Evolutionary conservation across 1,140 invertebrate genomes (phyloP).

Genomic region (Mylabris phalerata): DNA sequence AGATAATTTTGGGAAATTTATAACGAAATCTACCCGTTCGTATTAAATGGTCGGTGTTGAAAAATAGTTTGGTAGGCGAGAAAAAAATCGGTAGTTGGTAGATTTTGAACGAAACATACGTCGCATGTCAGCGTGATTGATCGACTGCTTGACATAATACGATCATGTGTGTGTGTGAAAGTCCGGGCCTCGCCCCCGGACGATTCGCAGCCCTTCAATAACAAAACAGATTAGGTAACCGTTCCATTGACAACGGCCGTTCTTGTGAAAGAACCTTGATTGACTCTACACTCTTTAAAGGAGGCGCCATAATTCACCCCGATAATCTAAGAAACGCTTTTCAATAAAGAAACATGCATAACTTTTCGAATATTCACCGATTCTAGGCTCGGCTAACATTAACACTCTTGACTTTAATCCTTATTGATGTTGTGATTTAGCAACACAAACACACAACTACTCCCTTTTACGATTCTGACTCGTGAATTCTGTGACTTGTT

Average conservation of each 20-base stretch:
- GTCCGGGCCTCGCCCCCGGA: slow-evolving; percentile 4
- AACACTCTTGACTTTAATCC: slow-evolving; percentile 14
- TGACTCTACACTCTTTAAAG: no score
- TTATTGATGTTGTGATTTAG: slow-evolving; percentile 15
- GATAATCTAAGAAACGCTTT: no score
- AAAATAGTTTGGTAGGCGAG: no score
- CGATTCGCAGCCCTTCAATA: slow-evolving; percentile 9
- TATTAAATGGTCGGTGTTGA: no score
- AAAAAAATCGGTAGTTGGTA: not conserved
- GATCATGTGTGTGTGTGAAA: slow-evolving; percentile 11
- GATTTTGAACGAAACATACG: slow-evolving; percentile 8
- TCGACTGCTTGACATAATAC: slow-evolving; percentile 16
- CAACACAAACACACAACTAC: not conserved
- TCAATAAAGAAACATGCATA: no score
- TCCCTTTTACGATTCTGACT: not conserved
- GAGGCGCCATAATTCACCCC: no score
- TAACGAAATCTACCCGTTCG: no score
- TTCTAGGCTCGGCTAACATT: not conserved
- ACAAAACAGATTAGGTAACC: slow-evolving; percentile 10
- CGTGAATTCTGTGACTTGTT: no score
- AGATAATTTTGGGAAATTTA: no score
- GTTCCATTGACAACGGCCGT: slow-evolving; percentile 6
- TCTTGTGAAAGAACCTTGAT: no score
- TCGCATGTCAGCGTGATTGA: slow-evolving; percentile 14
- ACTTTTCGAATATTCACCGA: no score